Evolutionary conservation across 2,888 invertebrate species (phyloP).

Genomic region (Tachina grossa): DNA sequence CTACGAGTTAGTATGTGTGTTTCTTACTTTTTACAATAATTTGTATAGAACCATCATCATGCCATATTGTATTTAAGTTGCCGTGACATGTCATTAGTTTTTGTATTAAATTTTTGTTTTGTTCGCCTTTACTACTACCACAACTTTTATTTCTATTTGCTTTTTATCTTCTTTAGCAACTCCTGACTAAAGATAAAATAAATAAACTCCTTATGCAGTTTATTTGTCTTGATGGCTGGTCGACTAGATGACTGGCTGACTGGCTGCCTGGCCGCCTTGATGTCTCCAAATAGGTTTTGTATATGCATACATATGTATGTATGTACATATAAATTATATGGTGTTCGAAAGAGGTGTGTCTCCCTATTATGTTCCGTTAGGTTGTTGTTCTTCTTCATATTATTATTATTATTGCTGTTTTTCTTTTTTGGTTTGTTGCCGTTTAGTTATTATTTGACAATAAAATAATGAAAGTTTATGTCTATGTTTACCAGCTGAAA

Average conservation of each 20-base stretch:
- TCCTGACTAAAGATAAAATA: constrained; percentile 33
- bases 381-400: constrained; percentile 22
- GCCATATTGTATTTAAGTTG: constrained; percentile 59
- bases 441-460: constrained; percentile 49
- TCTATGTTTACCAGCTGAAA: constrained; percentile 31
- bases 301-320: not conserved
- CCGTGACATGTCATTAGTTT: constrained; percentile 68
- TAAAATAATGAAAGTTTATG: constrained; percentile 32
- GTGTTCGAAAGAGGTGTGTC: constrained; percentile 59
- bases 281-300: constrained; percentile 14
- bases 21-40: constrained; percentile 43
- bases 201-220: constrained; percentile 32
- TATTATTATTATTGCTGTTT: constrained; percentile 16
- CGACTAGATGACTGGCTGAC: constrained; percentile 5
- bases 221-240: constrained; percentile 27
- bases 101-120: constrained; percentile 42
- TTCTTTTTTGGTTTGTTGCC: not conserved
- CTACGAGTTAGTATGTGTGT: not conserved
- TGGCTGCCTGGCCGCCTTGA: not conserved
- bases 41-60: constrained; percentile 59
- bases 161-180: constrained; percentile 35
- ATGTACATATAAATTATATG: constrained; percentile 18
- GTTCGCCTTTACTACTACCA: constrained; percentile 28
- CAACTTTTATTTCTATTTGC: constrained; percentile 1
- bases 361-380: constrained; percentile 50